These are phyloP conservation scores for Cryptotermes secundus DNA, from an alignment of 1,140 invertebrate genomes.

Conservation along the genomic window DNA sequence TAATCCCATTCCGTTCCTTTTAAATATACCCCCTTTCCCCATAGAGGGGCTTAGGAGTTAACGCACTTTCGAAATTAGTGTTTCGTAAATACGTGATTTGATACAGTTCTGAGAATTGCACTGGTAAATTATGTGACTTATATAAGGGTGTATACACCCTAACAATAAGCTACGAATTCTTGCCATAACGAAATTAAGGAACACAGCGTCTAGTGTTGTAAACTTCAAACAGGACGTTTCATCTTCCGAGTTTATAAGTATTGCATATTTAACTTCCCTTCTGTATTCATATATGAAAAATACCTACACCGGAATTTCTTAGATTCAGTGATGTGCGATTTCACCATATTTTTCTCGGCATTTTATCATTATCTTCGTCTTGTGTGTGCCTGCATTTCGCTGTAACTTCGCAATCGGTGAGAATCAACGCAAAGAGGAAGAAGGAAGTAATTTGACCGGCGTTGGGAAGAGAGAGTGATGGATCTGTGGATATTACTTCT, in stretches of 20 bases:
- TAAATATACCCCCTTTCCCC: not conserved
- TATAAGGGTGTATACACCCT: not conserved
- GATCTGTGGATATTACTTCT: not conserved
- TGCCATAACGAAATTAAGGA: not conserved
- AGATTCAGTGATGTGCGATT: not conserved
- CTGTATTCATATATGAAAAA: no score
- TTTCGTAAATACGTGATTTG: not conserved
- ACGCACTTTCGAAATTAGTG: not conserved
- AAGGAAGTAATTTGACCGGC: not conserved
- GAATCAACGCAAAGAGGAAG: not conserved
- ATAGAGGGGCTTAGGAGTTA: not conserved
- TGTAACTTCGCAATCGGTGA: not conserved
- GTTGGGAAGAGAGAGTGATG: not conserved
- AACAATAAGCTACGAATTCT: not conserved
- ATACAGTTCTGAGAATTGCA: not conserved
- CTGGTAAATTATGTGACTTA: not conserved
- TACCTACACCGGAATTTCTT: not conserved
- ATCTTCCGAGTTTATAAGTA: not conserved
- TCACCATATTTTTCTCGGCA: not conserved
- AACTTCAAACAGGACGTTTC: not conserved
- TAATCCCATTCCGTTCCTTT: not conserved
- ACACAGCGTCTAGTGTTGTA: not conserved
- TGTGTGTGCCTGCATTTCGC: not conserved
- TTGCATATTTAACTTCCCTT: not conserved
- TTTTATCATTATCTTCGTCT: not conserved